Evolutionary conservation across 1,140 invertebrate genomes (phyloP), one percentile per base, ranked within the genome.

Genomic region (Octopus bimaculoides): DNA sequence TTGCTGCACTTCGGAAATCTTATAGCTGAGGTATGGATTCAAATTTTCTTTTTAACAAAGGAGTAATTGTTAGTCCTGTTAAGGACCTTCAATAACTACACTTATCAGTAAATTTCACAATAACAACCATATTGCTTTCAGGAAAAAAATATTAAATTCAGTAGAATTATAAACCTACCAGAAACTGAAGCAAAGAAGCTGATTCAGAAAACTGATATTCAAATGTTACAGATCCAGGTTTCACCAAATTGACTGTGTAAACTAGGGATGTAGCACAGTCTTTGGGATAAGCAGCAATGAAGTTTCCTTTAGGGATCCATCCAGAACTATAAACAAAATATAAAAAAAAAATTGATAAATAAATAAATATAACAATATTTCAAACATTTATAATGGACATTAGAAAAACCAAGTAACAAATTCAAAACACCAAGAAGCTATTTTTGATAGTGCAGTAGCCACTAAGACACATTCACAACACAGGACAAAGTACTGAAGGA

Each of bases 221-320:
- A 83, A 92, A 92, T 5, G 81, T 85, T 0, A 93, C 84, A 76
- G 83, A 87, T 55, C 92, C 92, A 20, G 90, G 87, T 79, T 91
- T 91, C 8, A 92, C 91, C 17, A 92, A 85, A n/a, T 91, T 91
- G 17, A 91, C 91, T 26, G 91, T 91, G 85, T 91, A 92, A 4
- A 89, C 84, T 54, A 93, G 85, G 6, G 87, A 89, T 5, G 91
- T 89, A 6, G 91, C 88, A 86, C 92, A 92, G 8, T 89, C 88
- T 10, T 89, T 89, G 17, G 90, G 90, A 20, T 88, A 81, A 20
- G 90, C 88, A 26, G 90, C 84, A 7, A 92, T 86, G 66, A 90
- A 91, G 17, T 89, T 89, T 41, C 90, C 90, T 74, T 86, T 84
- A 7, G 91, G 82, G 76, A 87, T 87, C 91, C 91, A 92, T 0